Base-by-base conservation (phyloP, 1,140 invertebrate genomes). In the Cherax destructor region DNA sequence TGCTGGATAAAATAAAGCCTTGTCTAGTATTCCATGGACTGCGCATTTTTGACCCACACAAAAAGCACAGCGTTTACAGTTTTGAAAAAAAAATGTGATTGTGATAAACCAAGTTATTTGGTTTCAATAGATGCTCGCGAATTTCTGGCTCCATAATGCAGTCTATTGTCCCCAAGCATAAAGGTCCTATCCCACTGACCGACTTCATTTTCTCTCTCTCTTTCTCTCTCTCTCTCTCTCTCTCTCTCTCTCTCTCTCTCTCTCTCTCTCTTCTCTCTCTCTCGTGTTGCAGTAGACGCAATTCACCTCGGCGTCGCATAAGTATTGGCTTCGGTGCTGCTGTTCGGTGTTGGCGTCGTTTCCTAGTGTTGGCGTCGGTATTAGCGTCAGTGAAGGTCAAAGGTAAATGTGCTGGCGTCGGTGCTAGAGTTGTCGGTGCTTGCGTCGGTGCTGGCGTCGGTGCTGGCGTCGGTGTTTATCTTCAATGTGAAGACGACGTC, bases 141-240 rank as follows among this genome's bases (percentile, higher is more conserved):
- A 85, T 74, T 50, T 69, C 83, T 85, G 74, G 61, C 65, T 49
- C 65, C 65, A 85, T 85, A 85, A 85, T 85, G 83, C 69, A 85
- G 83, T 47, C 83, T 85, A 85, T 85, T 85, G 83, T 85, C 83
- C 83, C 30, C 83, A 50, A 69, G 83, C 47, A 85, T 85, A 85
- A 85, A 74, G 65, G 83, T 50, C 69, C 83, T 85, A 74, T 85
- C 83, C 83, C 61, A n/a, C 41, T 65, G 61, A 65, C 16, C 61
- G 61, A 65, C 61, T 18, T 65, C 61, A 65, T 65, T 16, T 3
- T 56, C 7, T 56, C 7, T 56, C 7, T 56, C 52, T 56, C 52
- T 56, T 3, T 56, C 52, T 83, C 56, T 61, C 81, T 84, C 30
- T 83, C 56, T 79, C 47, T 50, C 77, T 79, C 77, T 52, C 21